Evolutionary conservation across 2,113 vertebrate species (phyloP), one percentile per base, ranked within the genome.

Genomic region (Hyperopisus bebe): DNA sequence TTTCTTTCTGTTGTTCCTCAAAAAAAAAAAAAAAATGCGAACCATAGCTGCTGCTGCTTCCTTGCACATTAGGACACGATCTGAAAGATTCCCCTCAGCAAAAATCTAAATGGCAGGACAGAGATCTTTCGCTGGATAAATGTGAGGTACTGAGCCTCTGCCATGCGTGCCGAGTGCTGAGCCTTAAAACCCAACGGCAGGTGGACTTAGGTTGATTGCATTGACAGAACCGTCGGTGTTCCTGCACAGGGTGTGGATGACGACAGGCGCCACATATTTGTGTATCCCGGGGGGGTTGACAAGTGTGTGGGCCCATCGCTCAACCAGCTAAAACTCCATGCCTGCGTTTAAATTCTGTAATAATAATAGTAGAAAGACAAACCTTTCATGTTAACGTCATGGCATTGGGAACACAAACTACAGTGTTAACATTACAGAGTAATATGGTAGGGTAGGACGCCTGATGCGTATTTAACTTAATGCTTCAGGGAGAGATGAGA

Each of bases 1-100:
- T 96, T 94, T 94, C 94, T 96, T 95, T 47, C 88, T 70, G 90
- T 48, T 92, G 91, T 95, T 96, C 94, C 90, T 91, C 91, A 74
- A 92, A 93, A 93, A 92, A 89, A 91, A 91, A 31, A 19, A 93
- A 94, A 94, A 50, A 48, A 48, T 42, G 35, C 74, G 27, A 70
- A 70, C 62, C 62, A 31, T 97, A 97, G 96, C 93, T 94, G 93
- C 96, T 97, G 97, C 96, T 97, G 97, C 96, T 96, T 97, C 95
- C 96, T 97, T 97, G 96, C 97, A 97, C 97, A 94, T 95, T 93
- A 93, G 95, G 92, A 94, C 94, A 93, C 92, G 93, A 95, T 93
- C 91, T 96, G 95, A 95, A 96, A 80, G 93, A 95, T 97, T 94
- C 90, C 95, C 94, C 94, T 95, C 93, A 91, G 89, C 93, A 95